A percentile compares a stretch with the other conserved stretches of the same genome.
Conservation (phyloP, 2,797 vertebrate genomes). For the Karalla daura region DNA sequence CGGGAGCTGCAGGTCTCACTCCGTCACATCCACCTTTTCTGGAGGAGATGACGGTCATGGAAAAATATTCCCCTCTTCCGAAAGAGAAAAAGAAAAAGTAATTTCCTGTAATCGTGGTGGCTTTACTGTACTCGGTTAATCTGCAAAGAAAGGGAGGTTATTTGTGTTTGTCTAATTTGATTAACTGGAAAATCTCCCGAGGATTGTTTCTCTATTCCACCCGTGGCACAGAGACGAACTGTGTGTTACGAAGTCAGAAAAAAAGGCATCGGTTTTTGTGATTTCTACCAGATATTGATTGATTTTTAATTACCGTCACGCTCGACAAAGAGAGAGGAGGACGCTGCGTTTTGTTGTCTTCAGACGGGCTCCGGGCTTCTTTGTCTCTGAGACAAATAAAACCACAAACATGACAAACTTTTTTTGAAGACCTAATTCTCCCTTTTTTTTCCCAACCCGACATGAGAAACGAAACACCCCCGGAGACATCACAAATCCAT, state of each 20-base stretch:
- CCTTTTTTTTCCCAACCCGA: conserved; percentile 12
- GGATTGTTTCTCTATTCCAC: conserved; percentile 60
- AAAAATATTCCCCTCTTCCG: conserved; percentile 59
- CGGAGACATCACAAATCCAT: conserved; percentile 32
- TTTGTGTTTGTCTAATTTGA: conserved; percentile 75
- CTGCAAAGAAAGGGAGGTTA: conserved; percentile 70
- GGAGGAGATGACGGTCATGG: conserved; percentile 57
- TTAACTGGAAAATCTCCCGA: conserved; percentile 63
- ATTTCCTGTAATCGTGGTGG: conserved; percentile 72
- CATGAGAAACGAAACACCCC: conserved; percentile 33
- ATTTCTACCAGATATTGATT: conserved; percentile 21
- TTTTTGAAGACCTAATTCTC: conserved; percentile 42
- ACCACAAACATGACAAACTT: conserved; percentile 72
- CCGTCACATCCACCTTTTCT: conserved; percentile 61
- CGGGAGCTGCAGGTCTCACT: conserved; percentile 29
- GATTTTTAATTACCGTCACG: conserved; percentile 19
- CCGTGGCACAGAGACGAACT: conserved; percentile 33
- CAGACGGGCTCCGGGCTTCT: conserved; percentile 31
- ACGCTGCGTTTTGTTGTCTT: conserved; percentile 16
- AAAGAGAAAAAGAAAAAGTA: conserved; percentile 51
- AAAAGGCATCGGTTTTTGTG: conserved; percentile 28
- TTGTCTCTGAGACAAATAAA: conserved; percentile 65
- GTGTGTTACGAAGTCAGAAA: conserved; percentile 10
- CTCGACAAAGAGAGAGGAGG: conserved; percentile 11
- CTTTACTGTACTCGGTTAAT: conserved; percentile 73